A percentile compares a stretch with the other conserved stretches of the same genome.
These are phyloP conservation scores for Dipus sagitta DNA, from an alignment of 2,797 vertebrate species.

Conservation along the genomic window DNA sequence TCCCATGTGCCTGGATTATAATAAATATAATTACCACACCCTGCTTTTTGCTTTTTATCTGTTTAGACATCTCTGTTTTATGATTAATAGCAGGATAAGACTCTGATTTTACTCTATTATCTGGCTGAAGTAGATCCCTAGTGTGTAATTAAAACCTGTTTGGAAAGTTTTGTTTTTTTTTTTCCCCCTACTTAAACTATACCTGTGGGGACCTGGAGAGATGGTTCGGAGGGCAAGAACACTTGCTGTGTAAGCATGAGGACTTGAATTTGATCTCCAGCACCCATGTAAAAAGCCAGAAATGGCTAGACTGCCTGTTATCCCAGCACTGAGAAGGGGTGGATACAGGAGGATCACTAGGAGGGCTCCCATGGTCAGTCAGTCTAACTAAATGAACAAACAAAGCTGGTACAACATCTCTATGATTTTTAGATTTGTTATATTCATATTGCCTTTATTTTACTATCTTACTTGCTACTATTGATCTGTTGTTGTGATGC, in stretches of 20 bases:
- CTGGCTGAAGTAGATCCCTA: background rate
- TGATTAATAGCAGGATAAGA: background rate
- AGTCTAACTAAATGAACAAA: too few species aligned
- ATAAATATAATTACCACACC: background rate
- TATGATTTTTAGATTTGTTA: background rate
- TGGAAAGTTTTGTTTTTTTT: background rate
- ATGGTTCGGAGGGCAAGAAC: too few species aligned
- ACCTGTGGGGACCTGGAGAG: background rate
- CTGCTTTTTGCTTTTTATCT: background rate
- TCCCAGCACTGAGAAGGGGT: too few species aligned
- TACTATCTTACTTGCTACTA: background rate
- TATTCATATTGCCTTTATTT: slow-evolving; percentile 18
- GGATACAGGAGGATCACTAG: too few species aligned
- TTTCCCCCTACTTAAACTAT: background rate
- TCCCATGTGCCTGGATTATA: background rate
- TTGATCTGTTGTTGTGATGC: background rate
- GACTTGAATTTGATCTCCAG: too few species aligned
- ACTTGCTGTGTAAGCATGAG: too few species aligned
- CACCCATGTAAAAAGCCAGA: too few species aligned
- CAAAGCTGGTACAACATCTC: too few species aligned
- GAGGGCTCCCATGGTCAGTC: too few species aligned
- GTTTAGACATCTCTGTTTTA: slow-evolving; percentile 44
- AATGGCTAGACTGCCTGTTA: too few species aligned
- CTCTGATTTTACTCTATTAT: background rate
- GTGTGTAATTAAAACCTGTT: slow-evolving; percentile 44